Evolutionary conservation across 2,797 vertebrate genomes (phyloP).

Genomic region (Platalea minor): DNA sequence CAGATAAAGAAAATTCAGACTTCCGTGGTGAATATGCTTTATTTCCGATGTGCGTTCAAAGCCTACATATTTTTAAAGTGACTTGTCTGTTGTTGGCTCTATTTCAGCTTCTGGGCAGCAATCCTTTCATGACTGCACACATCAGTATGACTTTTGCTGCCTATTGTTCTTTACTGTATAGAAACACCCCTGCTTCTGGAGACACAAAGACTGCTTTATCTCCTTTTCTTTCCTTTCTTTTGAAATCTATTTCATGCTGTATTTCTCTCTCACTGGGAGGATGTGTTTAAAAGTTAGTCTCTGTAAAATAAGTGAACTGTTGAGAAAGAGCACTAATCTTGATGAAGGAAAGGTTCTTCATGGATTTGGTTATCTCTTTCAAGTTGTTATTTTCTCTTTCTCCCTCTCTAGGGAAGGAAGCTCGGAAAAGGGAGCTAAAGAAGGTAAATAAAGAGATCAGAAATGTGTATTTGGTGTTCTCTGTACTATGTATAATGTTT

Average conservation of each 20-base stretch:
- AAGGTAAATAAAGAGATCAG: conserved; percentile 80
- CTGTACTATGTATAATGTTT: not conserved
- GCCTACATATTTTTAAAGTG: not conserved
- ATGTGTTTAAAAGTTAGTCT: not conserved
- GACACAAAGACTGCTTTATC: not conserved
- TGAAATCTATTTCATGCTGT: not conserved
- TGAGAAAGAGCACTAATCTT: not conserved
- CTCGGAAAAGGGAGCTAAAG: conserved; percentile 94
- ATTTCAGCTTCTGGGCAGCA: not conserved
- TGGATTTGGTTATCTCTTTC: not conserved
- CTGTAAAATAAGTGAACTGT: not conserved
- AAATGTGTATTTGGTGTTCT: not conserved
- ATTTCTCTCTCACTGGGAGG: not conserved
- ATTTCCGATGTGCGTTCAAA: not conserved
- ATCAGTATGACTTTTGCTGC: not conserved
- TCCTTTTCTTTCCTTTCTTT: not conserved
- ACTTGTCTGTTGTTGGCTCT: not conserved
- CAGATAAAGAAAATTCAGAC: not conserved
- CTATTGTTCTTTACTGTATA: not conserved
- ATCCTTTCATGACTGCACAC: not conserved
- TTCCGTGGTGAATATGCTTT: not conserved
- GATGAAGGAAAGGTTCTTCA: not conserved
- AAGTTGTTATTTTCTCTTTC: not conserved
- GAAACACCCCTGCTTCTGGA: not conserved
- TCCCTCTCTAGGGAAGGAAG: conserved; percentile 88